Conservation (phyloP, 2,113 vertebrate genomes). For the Isichthys henryi region DNA sequence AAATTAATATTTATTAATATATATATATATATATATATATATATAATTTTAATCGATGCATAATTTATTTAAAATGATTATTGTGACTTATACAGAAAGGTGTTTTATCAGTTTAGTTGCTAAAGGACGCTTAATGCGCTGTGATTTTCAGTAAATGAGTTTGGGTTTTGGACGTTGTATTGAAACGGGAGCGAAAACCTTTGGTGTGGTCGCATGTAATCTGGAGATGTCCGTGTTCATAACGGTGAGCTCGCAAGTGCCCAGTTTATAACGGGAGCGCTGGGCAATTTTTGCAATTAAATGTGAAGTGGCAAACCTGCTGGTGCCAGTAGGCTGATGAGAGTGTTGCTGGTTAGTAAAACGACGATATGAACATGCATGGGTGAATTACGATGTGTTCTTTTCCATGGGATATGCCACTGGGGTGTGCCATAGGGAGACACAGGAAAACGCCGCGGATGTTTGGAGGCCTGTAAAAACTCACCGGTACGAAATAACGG, state of each 20-base stretch:
- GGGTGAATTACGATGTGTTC: not conserved
- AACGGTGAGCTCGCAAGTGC: not conserved
- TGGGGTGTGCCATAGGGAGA: slow-evolving; percentile 1
- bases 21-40: not conserved
- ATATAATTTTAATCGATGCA: not conserved
- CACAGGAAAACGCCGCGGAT: slow-evolving; percentile 23
- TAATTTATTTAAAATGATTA: not conserved
- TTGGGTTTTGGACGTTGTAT: not conserved
- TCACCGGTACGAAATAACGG: not conserved
- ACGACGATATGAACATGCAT: not conserved
- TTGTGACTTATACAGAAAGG: not conserved
- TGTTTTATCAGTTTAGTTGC: not conserved
- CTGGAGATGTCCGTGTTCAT: not conserved
- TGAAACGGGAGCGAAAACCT: not conserved
- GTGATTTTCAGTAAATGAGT: not conserved
- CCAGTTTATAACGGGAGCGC: not conserved
- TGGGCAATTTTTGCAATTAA: not conserved
- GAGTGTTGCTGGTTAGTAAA: not conserved
- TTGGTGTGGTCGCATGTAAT: not conserved
- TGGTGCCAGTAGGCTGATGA: not conserved
- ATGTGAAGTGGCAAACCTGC: not conserved
- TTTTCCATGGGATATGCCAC: not conserved
- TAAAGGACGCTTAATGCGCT: not conserved
- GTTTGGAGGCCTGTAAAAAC: slow-evolving; percentile 9
- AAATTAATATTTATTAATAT: not conserved